phyloP scores from a whole-genome alignment of 2,797 vertebrate species.

The Galago senegalensis region DNA sequence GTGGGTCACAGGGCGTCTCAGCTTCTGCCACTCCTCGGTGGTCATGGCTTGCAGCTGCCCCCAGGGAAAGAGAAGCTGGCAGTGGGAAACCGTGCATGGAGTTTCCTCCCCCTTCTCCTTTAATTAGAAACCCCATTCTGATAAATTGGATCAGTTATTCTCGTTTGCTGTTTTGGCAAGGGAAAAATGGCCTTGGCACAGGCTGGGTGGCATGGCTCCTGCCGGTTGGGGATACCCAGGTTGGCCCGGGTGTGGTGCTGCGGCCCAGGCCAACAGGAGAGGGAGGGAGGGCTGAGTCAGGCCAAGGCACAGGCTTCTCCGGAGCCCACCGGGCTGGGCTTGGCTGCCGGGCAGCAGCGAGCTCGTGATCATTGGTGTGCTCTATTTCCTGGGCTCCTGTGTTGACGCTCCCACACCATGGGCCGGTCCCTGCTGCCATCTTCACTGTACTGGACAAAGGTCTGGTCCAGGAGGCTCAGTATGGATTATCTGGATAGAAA shows the following conservation, averaged over 20 bases:
- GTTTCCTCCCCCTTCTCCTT: slow-evolving; percentile 69
- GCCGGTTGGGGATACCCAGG: slow-evolving; percentile 18
- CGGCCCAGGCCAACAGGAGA: slow-evolving; percentile 28
- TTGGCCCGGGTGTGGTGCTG: slow-evolving; percentile 56
- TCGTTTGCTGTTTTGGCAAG: slow-evolving; percentile 56
- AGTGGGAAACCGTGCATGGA: slow-evolving; percentile 62
- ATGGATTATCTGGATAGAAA: background rate
- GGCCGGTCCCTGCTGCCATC: background rate
- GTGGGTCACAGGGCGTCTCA: background rate
- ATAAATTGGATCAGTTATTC: slow-evolving; percentile 78
- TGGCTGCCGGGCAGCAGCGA: slow-evolving; percentile 3
- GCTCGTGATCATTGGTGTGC: background rate
- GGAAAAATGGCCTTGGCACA: slow-evolving; percentile 50
- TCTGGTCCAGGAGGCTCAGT: background rate
- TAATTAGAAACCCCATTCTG: slow-evolving; percentile 84
- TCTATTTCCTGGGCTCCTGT: background rate
- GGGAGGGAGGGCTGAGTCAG: slow-evolving; percentile 60
- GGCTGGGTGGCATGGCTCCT: slow-evolving; percentile 23
- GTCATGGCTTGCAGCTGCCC: slow-evolving; percentile 49
- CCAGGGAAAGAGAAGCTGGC: slow-evolving; percentile 66
- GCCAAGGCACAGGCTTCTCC: slow-evolving; percentile 57
- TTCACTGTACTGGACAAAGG: slow-evolving; percentile 42
- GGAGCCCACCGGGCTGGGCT: slow-evolving; percentile 54
- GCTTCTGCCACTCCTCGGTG: background rate
- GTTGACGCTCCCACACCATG: background rate